Base-by-base conservation (phyloP, 2,113 vertebrate genomes). In the Gallinago undulata region DNA sequence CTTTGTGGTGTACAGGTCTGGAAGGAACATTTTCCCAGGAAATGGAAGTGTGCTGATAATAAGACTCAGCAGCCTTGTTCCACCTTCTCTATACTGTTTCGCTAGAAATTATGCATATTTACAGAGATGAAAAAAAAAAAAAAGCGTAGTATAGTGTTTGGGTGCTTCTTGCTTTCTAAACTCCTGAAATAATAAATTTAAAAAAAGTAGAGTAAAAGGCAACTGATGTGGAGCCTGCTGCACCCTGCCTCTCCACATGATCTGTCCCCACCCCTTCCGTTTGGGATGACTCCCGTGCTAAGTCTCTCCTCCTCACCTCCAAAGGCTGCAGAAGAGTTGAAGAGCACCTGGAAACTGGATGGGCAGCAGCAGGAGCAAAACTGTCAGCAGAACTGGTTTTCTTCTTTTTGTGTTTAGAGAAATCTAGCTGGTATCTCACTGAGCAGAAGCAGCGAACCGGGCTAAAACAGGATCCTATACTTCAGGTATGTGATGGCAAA, bases 401-500 rank as follows among this genome's bases (percentile, higher is more conserved):
- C 62, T 74, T 76, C 60, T 75, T 88, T 41, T 70, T 39, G 28
- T 41, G 6, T 79, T 83, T 85, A 74, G 41, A 62, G 79, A 72
- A 84, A 48, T 76, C 64, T 88, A 33, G 41, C 51, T 87, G 78
- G 45, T 77, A 23, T 59, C 56, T 74, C 73, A 67, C 45, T 79
- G 89, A 91, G 55, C 51, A 76, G 91, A 89, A 95, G 95, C 9
- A 76, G 31, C 1, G 1, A 87, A n/a, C 78, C 63, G 92, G 72
- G 56, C 64, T 95, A 87, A 74, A 86, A 10, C 83, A 89, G 80
- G 81, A 94, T 91, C 87, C 89, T 72, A 41, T 80, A 72, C 50
- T 92, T 53, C 86, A 97, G 96, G 96, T 97, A 96, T 4, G 95
- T 96, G 63, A 91, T 51, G 81, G 31, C 37, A 80, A 94, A 85